phyloP scores from a whole-genome alignment of 2,113 vertebrate species.

The Peucedramus taeniatus region DNA sequence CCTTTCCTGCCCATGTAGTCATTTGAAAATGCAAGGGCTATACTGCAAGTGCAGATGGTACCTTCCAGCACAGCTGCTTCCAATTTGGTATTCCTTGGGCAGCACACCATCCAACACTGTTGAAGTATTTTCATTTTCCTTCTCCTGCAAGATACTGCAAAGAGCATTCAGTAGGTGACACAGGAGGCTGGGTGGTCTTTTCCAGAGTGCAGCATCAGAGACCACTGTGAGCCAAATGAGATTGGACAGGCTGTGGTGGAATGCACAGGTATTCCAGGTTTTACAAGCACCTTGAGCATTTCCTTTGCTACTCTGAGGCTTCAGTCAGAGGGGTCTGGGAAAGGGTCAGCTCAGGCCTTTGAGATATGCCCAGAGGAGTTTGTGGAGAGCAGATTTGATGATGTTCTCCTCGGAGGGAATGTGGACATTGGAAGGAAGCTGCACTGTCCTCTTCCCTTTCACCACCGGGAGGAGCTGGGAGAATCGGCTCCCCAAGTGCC shows the following conservation, averaged over 20 bases:
- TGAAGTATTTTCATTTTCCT: background rate
- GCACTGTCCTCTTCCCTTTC: background rate
- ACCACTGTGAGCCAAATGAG: background rate
- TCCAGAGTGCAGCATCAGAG: background rate
- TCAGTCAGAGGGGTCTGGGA: background rate
- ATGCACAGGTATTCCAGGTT: rapidly evolving
- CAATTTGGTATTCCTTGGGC: background rate
- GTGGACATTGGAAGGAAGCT: background rate
- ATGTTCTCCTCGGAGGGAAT: background rate
- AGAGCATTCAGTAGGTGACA: background rate
- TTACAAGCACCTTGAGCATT: background rate
- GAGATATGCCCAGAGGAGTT: background rate
- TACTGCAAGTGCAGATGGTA: background rate
- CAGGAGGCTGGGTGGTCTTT: background rate
- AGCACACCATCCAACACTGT: background rate
- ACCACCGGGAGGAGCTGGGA: background rate
- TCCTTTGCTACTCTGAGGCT: background rate
- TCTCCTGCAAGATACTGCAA: background rate
- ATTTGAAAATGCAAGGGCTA: background rate
- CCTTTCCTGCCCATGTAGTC: background rate
- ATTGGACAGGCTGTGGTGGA: background rate
- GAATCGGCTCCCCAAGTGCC: background rate
- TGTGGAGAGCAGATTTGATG: background rate
- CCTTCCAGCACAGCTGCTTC: background rate
- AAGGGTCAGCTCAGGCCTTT: background rate